These are phyloP conservation scores for Danio tinwini DNA, from an alignment of 2,797 vertebrate genomes.

Conservation along the genomic window DNA sequence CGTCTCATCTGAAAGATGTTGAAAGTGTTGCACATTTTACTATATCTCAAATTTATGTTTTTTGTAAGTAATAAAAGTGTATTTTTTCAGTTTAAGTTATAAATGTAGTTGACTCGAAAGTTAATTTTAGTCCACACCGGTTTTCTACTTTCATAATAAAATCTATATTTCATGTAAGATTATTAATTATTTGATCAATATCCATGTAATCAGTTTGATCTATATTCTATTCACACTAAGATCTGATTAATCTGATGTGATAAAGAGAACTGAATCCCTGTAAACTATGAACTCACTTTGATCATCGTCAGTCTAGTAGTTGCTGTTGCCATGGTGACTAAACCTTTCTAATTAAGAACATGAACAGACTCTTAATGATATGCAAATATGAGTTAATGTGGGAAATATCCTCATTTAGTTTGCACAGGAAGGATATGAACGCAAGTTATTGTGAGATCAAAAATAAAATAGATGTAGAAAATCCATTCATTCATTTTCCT, in stretches of 20 bases:
- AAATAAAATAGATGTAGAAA: too few species aligned
- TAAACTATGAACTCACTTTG: slow-evolving; percentile 51
- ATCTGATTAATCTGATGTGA: background rate
- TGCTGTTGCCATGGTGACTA: slow-evolving; percentile 69
- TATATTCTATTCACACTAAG: background rate
- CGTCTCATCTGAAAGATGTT: too few species aligned
- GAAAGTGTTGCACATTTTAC: too few species aligned
- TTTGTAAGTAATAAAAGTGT: background rate
- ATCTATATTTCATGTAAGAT: background rate
- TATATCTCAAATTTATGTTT: too few species aligned
- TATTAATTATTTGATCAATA: background rate
- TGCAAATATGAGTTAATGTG: slow-evolving; percentile 45
- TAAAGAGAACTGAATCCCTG: slow-evolving; percentile 1
- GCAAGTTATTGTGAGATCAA: background rate
- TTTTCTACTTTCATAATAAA: background rate
- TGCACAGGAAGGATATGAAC: background rate
- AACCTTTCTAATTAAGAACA: slow-evolving; percentile 61
- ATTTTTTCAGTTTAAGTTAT: background rate
- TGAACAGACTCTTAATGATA: slow-evolving; percentile 51
- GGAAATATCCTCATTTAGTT: background rate
- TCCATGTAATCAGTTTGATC: background rate
- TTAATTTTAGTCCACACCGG: background rate
- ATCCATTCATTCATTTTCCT: too few species aligned
- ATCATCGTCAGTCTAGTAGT: slow-evolving; percentile 54
- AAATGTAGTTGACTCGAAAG: background rate